Conservation (phyloP, 2,797 vertebrate genomes). For the Podarcis lilfordi region DNA sequence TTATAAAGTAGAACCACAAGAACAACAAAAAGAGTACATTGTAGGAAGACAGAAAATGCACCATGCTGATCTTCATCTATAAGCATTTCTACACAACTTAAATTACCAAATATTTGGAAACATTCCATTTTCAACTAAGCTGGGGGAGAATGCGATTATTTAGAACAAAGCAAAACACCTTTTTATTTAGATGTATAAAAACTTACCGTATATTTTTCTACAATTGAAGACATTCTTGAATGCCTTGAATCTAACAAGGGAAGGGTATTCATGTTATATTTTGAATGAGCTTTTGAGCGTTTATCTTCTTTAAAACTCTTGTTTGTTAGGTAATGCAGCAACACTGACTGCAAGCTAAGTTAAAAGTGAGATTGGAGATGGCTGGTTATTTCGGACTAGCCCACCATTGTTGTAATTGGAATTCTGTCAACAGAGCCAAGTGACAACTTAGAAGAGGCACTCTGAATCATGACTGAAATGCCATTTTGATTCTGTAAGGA, state of each 20-base stretch:
- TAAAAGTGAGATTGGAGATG: slow-evolving; percentile 21
- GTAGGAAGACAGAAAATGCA: not conserved
- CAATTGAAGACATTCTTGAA: slow-evolving; percentile 44
- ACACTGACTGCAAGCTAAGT: not conserved
- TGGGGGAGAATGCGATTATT: not conserved
- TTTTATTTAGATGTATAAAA: slow-evolving; percentile 37
- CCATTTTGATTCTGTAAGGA: not conserved
- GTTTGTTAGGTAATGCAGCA: not conserved
- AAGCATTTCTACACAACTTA: not conserved
- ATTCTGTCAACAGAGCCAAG: slow-evolving; percentile 4
- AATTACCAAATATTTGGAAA: not conserved
- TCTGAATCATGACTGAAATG: not conserved
- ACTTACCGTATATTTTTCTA: slow-evolving; percentile 47
- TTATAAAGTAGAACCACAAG: not conserved
- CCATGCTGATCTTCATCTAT: not conserved
- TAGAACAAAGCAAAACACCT: not conserved
- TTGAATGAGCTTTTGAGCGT: slow-evolving; percentile 28
- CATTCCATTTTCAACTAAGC: not conserved
- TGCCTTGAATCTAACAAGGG: slow-evolving; percentile 43
- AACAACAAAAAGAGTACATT: not conserved
- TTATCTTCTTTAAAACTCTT: slow-evolving; percentile 12
- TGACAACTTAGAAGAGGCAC: not conserved
- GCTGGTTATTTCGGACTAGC: not conserved
- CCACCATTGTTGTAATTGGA: not conserved
- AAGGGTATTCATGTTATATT: slow-evolving; percentile 36